Evolutionary conservation across 1,140 invertebrate genomes (phyloP).

Genomic region (Lucilia sericata): DNA sequence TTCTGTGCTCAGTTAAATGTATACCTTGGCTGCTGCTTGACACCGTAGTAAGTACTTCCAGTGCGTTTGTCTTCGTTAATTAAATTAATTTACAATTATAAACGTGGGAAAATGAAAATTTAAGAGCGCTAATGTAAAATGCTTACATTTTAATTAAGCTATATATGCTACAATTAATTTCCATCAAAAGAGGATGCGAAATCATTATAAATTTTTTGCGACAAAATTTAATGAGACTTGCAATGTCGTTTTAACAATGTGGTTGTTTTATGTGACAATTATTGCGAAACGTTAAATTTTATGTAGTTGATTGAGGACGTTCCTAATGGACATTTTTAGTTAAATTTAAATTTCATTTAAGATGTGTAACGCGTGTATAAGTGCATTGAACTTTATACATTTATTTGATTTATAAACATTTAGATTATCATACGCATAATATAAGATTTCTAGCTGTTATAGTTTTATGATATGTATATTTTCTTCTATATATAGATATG

Average conservation of each 20-base stretch:
- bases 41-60: neutral
- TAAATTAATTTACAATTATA: slow-evolving; percentile 28
- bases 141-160: slow-evolving; percentile 14
- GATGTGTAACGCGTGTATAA: too few species aligned
- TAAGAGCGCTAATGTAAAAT: slow-evolving; percentile 26
- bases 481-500: too few species aligned
- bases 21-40: neutral
- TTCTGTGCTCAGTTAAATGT: neutral
- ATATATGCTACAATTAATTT: slow-evolving; percentile 1
- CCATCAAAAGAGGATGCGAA: neutral
- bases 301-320: too few species aligned
- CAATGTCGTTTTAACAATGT: slow-evolving; percentile 9
- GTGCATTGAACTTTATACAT: too few species aligned
- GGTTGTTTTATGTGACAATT: neutral
- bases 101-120: slow-evolving; percentile 27
- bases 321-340: too few species aligned
- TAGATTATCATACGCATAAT: too few species aligned
- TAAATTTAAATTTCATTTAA: too few species aligned
- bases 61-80: slow-evolving; percentile 2
- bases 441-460: too few species aligned
- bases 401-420: too few species aligned
- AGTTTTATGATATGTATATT: too few species aligned
- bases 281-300: too few species aligned
- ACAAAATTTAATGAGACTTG: neutral
- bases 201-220: neutral